A percentile compares a stretch with the other conserved stretches of the same genome.
Conservation (phyloP, 1,140 invertebrate species). For the Bombus affinis region DNA sequence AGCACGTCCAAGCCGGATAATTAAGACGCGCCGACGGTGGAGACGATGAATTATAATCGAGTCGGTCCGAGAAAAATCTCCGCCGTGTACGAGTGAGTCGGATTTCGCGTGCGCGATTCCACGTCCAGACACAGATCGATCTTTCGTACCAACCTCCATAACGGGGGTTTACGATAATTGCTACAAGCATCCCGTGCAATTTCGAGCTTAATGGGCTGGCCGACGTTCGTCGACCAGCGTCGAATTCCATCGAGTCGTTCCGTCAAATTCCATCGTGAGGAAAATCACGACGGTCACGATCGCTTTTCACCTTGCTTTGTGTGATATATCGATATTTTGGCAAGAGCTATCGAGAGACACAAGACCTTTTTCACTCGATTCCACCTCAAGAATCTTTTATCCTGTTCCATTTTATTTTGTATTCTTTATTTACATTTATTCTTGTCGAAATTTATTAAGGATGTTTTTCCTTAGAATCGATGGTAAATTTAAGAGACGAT, state of each 20-base stretch:
- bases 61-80: constrained; percentile 52
- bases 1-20: constrained; percentile 53
- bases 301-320: neutral
- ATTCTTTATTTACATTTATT: no score
- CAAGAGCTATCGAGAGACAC: neutral
- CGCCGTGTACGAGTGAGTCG: constrained; percentile 35
- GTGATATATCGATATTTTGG: neutral
- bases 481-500: no score
- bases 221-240: neutral
- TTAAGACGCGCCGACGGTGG: constrained; percentile 57
- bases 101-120: constrained; percentile 29
- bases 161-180: constrained; percentile 70
- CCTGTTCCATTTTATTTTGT: no score
- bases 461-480: no score
- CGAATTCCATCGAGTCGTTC: neutral
- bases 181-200: constrained; percentile 65
- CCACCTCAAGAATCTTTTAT: no score
- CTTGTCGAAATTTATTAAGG: no score
- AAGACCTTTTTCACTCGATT: no score
- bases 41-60: constrained; percentile 65
- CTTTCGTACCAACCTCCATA: constrained; percentile 47
- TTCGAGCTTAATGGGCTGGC: constrained; percentile 62
- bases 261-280: neutral
- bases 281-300: neutral
- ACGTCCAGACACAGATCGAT: constrained; percentile 56